Conservation (phyloP, 2,113 vertebrate species). For the Zosterops pallidus region DNA sequence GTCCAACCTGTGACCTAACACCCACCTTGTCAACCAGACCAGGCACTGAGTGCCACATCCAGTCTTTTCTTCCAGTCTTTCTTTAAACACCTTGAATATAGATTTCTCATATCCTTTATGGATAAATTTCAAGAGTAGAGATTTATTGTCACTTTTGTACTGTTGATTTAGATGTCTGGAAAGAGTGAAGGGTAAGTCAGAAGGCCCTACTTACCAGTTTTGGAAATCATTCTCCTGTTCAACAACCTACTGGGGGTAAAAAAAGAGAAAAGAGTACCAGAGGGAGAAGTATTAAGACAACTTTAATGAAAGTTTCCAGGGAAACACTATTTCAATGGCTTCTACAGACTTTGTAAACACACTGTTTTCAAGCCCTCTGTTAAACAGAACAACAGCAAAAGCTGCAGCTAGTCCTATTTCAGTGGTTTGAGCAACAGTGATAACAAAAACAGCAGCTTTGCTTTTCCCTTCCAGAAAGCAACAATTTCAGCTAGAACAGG, state of each 20-base stretch:
- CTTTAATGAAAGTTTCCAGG: background rate
- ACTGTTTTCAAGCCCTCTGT: background rate
- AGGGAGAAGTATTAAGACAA: background rate
- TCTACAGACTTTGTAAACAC: background rate
- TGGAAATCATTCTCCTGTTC: background rate
- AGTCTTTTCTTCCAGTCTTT: background rate
- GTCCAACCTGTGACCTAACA: background rate
- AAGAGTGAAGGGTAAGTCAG: background rate
- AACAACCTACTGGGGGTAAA: background rate
- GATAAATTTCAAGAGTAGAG: background rate
- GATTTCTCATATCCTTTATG: background rate
- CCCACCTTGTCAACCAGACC: background rate
- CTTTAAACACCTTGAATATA: background rate
- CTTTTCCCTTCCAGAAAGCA: slow-evolving; percentile 18
- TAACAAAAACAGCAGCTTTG: background rate
- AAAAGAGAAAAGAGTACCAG: background rate
- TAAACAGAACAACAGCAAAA: background rate
- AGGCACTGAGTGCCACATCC: background rate
- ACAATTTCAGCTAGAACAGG: background rate
- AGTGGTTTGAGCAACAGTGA: background rate
- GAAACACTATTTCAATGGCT: background rate
- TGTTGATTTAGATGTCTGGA: background rate
- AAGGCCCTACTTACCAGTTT: background rate
- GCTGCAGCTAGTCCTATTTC: background rate
- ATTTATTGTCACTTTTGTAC: background rate